Percentiles rank a stretch among this genome's conserved stretches.
Evolutionary conservation across 2,888 invertebrate genomes (phyloP).

Genomic region (Operophtera brumata): DNA sequence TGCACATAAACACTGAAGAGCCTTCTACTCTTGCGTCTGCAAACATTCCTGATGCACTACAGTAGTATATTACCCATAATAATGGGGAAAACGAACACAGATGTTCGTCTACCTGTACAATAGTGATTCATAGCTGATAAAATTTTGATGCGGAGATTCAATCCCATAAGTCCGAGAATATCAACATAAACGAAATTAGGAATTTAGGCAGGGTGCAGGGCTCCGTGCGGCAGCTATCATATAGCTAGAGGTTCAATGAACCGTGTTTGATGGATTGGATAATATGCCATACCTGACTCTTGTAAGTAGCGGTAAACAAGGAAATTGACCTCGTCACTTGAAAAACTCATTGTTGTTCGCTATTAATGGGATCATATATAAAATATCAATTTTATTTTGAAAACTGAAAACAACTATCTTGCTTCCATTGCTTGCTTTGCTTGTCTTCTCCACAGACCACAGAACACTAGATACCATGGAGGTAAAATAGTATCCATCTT

Average conservation of each 20-base stretch:
- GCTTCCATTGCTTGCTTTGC: too few species aligned
- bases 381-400: background rate
- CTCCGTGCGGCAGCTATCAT: conserved; percentile 36
- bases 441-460: too few species aligned
- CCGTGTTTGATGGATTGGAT: conserved; percentile 10
- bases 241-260: conserved; percentile 44
- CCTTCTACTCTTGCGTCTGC: too few species aligned
- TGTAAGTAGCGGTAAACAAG: conserved; percentile 98
- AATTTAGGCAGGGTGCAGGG: background rate
- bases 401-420: background rate
- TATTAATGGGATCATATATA: conserved; percentile 24
- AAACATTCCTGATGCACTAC: too few species aligned
- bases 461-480: too few species aligned
- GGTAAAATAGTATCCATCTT: too few species aligned
- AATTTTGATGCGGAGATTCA: background rate
- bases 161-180: background rate
- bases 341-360: conserved; percentile 91
- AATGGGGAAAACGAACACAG: too few species aligned
- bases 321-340: conserved; percentile 99
- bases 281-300: conserved; percentile 90
- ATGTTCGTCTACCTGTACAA: too few species aligned
- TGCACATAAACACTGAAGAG: too few species aligned
- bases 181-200: background rate
- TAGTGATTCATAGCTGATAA: too few species aligned
- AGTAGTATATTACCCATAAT: too few species aligned